Conservation (phyloP, 2,888 invertebrate species). For the Diarsia brunnea region DNA sequence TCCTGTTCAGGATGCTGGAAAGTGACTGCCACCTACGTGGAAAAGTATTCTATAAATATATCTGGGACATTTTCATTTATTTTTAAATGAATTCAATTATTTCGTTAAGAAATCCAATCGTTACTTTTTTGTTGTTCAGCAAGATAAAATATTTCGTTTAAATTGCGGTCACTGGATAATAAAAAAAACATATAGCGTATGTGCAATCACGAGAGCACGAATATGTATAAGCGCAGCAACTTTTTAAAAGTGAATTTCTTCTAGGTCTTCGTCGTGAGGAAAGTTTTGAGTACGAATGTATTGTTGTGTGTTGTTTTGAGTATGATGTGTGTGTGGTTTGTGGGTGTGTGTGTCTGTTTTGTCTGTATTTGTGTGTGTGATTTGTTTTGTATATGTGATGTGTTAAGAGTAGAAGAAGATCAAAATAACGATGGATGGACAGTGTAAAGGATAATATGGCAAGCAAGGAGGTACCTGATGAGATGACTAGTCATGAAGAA, state of each 20-base stretch:
- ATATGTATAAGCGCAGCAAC: background rate
- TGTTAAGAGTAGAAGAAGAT: no score
- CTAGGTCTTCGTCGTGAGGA: no score
- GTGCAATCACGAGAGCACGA: background rate
- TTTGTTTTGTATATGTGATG: no score
- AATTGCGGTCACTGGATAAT: background rate
- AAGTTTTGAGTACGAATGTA: no score
- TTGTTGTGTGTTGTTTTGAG: no score
- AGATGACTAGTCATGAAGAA: no score
- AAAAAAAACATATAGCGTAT: background rate
- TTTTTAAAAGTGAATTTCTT: background rate
- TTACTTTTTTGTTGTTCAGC: background rate
- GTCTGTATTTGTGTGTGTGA: no score
- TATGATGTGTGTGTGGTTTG: no score
- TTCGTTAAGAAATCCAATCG: background rate
- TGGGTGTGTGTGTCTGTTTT: no score
- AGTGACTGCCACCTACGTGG: constrained; percentile 42
- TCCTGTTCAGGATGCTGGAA: constrained; percentile 69
- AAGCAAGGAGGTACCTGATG: no score
- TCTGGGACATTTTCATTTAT: constrained; percentile 2
- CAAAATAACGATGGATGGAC: no score
- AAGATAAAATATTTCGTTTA: background rate
- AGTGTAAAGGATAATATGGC: no score
- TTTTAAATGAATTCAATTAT: background rate
- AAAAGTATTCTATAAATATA: constrained; percentile 65